phyloP scores from a whole-genome alignment of 2,888 invertebrate genomes.

The Graphium colonna region DNA sequence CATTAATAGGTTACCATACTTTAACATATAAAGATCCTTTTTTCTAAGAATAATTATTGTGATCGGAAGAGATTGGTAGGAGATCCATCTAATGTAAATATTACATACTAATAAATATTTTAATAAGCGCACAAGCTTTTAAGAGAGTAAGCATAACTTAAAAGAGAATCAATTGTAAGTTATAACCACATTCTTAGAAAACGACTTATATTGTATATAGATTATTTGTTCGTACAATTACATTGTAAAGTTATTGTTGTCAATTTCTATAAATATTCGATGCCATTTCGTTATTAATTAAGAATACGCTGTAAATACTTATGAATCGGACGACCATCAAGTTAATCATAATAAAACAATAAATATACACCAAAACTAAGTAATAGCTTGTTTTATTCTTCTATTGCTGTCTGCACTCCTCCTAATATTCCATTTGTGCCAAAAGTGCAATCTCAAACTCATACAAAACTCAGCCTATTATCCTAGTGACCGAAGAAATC shows the following conservation, averaged over 20 bases:
- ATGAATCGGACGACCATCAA: not conserved
- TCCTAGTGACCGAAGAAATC: no score
- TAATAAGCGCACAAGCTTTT: not conserved
- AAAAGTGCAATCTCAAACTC: no score
- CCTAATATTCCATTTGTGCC: no score
- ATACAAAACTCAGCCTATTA: no score
- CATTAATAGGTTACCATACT: no score
- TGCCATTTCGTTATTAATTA: conserved; percentile 1
- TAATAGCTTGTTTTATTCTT: no score
- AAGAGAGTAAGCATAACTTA: not conserved
- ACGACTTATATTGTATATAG: not conserved
- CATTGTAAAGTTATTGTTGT: not conserved
- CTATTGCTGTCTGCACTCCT: no score
- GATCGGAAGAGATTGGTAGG: no score
- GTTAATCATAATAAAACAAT: not conserved
- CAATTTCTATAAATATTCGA: not conserved
- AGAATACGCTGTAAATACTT: conserved; percentile 9
- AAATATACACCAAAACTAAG: not conserved
- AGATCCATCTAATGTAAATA: not conserved
- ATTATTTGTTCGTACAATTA: not conserved
- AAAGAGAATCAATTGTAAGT: no score
- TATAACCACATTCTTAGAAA: no score
- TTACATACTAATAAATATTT: not conserved
- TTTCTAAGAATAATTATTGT: no score
- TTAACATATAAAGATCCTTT: no score